Conservation (phyloP, 2,113 vertebrate species). For the Oreochromis spilurus region DNA sequence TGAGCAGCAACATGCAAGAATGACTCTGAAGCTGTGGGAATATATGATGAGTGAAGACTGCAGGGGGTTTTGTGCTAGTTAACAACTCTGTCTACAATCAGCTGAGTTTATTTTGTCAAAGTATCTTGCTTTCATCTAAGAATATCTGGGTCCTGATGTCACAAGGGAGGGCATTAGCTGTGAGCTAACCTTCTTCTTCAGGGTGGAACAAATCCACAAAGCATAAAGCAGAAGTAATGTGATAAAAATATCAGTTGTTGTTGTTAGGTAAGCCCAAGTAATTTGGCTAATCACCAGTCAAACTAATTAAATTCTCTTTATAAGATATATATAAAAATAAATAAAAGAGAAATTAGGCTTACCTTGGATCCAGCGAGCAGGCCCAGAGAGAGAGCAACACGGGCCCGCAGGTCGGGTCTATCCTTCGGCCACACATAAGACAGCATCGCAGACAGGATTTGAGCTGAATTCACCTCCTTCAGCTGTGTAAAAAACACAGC, state of each 20-base stretch:
- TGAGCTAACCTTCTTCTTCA: background rate
- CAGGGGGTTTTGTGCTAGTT: background rate
- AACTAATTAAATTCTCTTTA: background rate
- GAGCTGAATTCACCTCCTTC: constrained; percentile 83
- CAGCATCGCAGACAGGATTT: constrained; percentile 89
- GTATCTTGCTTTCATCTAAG: background rate
- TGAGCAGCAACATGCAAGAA: background rate
- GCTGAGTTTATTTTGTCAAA: background rate
- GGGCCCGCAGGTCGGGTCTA: constrained; percentile 87
- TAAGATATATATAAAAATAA: background rate
- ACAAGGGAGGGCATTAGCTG: background rate
- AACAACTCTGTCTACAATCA: background rate
- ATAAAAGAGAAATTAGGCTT: background rate
- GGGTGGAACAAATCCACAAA: background rate
- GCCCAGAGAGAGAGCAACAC: constrained; percentile 86
- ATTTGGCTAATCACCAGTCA: background rate
- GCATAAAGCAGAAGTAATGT: background rate
- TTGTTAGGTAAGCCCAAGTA: background rate
- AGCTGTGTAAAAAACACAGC: constrained; percentile 70
- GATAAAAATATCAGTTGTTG: background rate
- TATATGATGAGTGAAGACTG: background rate
- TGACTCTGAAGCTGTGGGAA: background rate
- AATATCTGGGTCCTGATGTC: background rate
- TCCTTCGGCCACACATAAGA: constrained; percentile 95
- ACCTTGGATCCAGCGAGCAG: constrained; percentile 93